These are phyloP conservation scores for Halisarca cf. caerulea DNA, from an alignment of 37 sponge, comb jelly and placozoan genomes.

Conservation along the genomic window DNA sequence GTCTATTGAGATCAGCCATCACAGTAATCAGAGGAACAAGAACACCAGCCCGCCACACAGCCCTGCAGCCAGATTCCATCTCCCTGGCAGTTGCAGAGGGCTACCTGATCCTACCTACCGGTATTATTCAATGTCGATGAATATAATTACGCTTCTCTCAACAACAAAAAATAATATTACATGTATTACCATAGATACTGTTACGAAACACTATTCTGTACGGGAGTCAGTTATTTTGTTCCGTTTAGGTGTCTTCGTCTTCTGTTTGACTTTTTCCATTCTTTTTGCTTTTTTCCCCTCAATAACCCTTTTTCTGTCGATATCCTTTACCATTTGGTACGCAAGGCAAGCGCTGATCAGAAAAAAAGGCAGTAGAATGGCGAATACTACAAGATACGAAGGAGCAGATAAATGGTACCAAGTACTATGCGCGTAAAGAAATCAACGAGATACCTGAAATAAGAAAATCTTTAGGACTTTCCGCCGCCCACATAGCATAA, in stretches of 20 bases:
- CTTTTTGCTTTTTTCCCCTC: slow-evolving; percentile 57
- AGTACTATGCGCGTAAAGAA: neutral
- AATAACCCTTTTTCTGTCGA: slow-evolving; percentile 42
- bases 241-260: neutral
- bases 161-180: too few species aligned
- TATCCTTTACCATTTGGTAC: slow-evolving; percentile 46
- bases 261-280: slow-evolving; percentile 15
- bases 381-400: slow-evolving; percentile 43
- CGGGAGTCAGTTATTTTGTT: too few species aligned
- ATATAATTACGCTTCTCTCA: too few species aligned
- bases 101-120: too few species aligned
- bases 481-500: slow-evolving; percentile 44
- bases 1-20: too few species aligned
- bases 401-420: neutral
- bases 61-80: too few species aligned
- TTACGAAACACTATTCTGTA: too few species aligned
- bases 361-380: slow-evolving; percentile 66
- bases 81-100: too few species aligned
- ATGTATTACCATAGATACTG: too few species aligned
- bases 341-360: slow-evolving; percentile 64
- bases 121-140: too few species aligned
- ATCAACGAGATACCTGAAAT: neutral
- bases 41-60: too few species aligned
- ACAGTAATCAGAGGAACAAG: too few species aligned
- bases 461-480: slow-evolving; percentile 68